These are phyloP conservation scores for human (Homo sapiens) DNA, from an alignment of 2,113 vertebrate genomes.

Conservation along the genomic window DNA sequence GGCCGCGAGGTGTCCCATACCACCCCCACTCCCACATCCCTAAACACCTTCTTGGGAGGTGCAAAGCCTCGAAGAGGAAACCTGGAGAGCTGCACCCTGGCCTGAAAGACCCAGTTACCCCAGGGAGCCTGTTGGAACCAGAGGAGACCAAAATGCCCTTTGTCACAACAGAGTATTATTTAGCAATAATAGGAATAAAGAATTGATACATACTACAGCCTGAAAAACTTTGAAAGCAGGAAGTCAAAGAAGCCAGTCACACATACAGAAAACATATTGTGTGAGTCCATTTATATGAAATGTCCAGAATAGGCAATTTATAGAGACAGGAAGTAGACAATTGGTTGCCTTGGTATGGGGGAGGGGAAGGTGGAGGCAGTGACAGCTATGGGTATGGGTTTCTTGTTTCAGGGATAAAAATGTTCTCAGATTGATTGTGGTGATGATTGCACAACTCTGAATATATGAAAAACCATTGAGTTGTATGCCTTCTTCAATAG, in stretches of 20 bases:
- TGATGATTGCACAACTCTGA: neutral
- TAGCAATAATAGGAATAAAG: neutral
- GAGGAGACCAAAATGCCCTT: neutral
- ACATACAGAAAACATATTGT: neutral
- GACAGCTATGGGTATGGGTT: too few relatives aligned
- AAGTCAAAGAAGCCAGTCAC: neutral
- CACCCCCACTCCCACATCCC: too few relatives aligned
- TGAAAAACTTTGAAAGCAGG: neutral
- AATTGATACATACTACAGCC: neutral
- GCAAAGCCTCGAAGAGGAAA: neutral
- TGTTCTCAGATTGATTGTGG: neutral
- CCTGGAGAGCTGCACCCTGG: neutral
- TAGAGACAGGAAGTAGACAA: neutral
- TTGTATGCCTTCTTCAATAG: neutral
- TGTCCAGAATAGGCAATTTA: neutral
- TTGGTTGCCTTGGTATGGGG: neutral
- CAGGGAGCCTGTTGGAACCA: neutral
- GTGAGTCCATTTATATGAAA: neutral
- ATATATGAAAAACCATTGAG: neutral
- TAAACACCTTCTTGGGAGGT: fast-evolving
- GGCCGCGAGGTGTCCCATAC: neutral
- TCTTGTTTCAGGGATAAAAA: neutral
- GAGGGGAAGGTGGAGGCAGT: neutral
- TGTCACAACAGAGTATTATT: neutral
- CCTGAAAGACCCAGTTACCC: neutral